A percentile compares a stretch with the other conserved stretches of the same genome.
Evolutionary conservation across 2,888 invertebrate genomes (phyloP).

Genomic region (Andrena minutula): DNA sequence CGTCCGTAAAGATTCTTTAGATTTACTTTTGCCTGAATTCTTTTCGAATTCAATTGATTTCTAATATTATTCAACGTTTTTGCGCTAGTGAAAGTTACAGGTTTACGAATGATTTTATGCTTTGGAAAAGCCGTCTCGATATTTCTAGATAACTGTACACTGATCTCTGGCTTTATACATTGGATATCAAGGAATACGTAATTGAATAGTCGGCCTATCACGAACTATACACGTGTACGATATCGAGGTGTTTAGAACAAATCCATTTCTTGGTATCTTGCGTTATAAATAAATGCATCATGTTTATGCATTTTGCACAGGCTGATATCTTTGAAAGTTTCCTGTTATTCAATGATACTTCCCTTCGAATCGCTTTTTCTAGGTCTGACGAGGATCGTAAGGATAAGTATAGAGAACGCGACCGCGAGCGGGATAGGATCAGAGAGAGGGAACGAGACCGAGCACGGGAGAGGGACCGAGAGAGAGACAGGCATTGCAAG

Average conservation of each 20-base stretch:
- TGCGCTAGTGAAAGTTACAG: neutral
- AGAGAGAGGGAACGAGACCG: constrained; percentile 77
- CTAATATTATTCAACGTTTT: neutral
- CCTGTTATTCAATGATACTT: constrained; percentile 57
- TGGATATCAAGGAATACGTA: constrained; percentile 27
- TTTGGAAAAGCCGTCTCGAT: constrained; percentile 16
- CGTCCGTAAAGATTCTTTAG: neutral
- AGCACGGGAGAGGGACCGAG: constrained; percentile 76
- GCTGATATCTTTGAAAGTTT: constrained; percentile 23
- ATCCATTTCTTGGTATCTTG: constrained; percentile 40
- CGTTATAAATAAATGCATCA: constrained; percentile 19
- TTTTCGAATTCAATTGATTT: neutral
- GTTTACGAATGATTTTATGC: constrained; percentile 5
- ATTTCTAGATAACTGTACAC: constrained; percentile 40
- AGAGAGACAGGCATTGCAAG: constrained; percentile 74
- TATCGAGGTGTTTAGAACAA: constrained; percentile 24
- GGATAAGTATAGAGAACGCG: constrained; percentile 80
- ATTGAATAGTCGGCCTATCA: neutral
- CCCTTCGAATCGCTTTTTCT: constrained; percentile 73
- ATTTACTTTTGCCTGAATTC: neutral
- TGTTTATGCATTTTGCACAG: constrained; percentile 14
- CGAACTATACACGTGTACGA: constrained; percentile 3
- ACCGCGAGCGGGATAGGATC: constrained; percentile 80
- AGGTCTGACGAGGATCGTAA: constrained; percentile 84
- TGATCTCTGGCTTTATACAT: constrained; percentile 19